These are phyloP conservation scores for Palythoa grandis DNA, from an alignment of 92 coral and sea anemone genomes.

Conservation along the genomic window DNA sequence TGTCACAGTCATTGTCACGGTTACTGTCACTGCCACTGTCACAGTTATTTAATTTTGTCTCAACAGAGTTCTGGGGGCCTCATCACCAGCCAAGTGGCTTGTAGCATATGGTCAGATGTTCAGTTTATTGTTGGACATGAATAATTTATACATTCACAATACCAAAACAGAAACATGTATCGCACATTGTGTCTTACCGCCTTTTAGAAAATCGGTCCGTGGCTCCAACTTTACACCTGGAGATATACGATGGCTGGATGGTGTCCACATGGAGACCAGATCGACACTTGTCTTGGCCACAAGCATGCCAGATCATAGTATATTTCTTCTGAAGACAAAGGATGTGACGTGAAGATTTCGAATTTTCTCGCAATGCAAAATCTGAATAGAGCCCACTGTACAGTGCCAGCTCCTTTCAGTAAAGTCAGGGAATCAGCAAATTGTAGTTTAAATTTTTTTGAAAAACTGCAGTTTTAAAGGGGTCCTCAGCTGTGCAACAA, in stretches of 20 bases:
- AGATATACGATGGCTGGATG: conserved; percentile 73
- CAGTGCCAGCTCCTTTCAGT: no score
- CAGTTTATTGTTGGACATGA: conserved; percentile 75
- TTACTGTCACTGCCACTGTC: no score
- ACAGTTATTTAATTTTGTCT: background rate
- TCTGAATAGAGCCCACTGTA: background rate
- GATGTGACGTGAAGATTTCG: conserved; percentile 59
- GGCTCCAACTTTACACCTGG: conserved; percentile 88
- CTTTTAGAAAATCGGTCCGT: conserved; percentile 77
- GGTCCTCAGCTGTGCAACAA: no score
- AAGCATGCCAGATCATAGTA: conserved; percentile 92
- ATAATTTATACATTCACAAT: conserved; percentile 69
- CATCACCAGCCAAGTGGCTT: conserved; percentile 82
- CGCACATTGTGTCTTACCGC: conserved; percentile 71
- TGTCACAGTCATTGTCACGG: no score
- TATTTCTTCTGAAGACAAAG: conserved; percentile 66
- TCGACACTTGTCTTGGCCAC: conserved; percentile 75
- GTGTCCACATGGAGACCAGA: conserved; percentile 45
- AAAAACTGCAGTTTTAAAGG: no score
- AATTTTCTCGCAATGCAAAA: background rate
- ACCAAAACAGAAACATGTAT: conserved; percentile 74
- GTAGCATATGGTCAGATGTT: conserved; percentile 87
- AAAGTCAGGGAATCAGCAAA: no score
- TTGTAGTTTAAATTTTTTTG: no score
- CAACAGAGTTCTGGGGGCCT: conserved; percentile 64